Evolutionary conservation across 1,140 invertebrate species (phyloP).

Genomic region (Reticulitermes speratus): DNA sequence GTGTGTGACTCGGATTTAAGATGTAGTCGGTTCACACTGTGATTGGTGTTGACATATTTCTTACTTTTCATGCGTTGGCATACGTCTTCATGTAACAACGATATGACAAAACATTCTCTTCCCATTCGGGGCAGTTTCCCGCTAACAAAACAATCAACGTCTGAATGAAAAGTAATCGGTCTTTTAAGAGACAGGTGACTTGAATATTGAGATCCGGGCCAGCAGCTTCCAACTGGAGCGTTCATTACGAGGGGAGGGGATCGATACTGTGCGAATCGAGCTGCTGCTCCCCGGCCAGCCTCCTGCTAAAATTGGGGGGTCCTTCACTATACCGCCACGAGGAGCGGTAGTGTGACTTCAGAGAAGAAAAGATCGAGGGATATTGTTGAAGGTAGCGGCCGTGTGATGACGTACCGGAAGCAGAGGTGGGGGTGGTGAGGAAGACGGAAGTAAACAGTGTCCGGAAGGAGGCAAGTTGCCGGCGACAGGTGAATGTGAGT

Average conservation of each 20-base stretch:
- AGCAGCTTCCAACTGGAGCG: neutral
- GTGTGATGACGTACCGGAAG: slow-evolving; percentile 11
- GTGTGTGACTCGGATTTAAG: too few relatives aligned
- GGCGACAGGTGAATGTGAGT: neutral
- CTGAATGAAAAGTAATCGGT: too few relatives aligned
- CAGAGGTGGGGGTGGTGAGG: neutral
- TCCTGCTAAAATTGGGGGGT: neutral
- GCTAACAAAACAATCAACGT: too few relatives aligned
- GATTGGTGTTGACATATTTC: too few relatives aligned
- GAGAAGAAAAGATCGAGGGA: neutral
- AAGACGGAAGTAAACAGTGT: slow-evolving; percentile 2
- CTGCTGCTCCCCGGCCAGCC: neutral
- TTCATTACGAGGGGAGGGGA: neutral
- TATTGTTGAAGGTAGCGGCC: neutral
- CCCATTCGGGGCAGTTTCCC: too few relatives aligned
- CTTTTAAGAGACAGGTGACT: too few relatives aligned
- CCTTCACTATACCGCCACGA: neutral
- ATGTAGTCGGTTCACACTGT: too few relatives aligned
- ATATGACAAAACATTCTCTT: too few relatives aligned
- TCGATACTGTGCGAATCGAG: neutral
- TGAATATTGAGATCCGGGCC: too few relatives aligned
- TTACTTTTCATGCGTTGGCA: too few relatives aligned
- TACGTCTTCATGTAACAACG: too few relatives aligned
- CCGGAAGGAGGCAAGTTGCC: neutral
- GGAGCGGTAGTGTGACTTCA: neutral